phyloP scores from a whole-genome alignment of 2,113 vertebrate genomes.

The Asarcornis scutulata region DNA sequence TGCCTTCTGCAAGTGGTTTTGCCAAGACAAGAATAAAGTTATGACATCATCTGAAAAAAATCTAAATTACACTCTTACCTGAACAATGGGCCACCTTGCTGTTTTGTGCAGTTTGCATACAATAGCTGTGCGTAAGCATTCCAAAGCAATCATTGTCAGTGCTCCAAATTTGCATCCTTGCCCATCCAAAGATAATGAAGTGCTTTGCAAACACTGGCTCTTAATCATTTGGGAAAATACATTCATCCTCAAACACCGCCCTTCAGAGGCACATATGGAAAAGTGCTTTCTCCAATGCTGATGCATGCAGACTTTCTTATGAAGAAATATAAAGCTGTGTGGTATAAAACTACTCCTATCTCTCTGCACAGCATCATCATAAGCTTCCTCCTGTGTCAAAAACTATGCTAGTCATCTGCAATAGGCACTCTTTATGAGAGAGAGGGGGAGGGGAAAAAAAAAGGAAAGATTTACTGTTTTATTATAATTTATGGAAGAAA shows the following conservation, averaged over 20 bases:
- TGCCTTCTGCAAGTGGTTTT: neutral
- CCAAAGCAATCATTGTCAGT: neutral
- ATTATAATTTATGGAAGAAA: conserved; percentile 36
- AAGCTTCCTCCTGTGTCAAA: neutral
- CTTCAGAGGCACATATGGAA: neutral
- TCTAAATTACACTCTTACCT: neutral
- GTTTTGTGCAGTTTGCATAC: neutral
- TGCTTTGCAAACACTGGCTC: neutral
- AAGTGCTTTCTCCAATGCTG: neutral
- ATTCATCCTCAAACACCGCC: neutral
- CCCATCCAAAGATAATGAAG: neutral
- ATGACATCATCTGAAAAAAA: neutral
- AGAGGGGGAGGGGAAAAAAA: neutral
- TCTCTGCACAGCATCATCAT: neutral
- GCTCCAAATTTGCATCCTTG: neutral
- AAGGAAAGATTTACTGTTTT: neutral
- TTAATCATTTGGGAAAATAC: conserved; percentile 2
- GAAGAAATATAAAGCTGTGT: neutral
- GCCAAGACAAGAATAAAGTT: neutral
- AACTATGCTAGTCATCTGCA: neutral
- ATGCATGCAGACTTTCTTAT: neutral
- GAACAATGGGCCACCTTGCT: accelerated
- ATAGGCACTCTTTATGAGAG: neutral
- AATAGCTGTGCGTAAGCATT: neutral
- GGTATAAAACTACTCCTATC: neutral